Evolutionary conservation across 2,888 invertebrate genomes (phyloP).

Genomic region (Dolichopus griseipennis): DNA sequence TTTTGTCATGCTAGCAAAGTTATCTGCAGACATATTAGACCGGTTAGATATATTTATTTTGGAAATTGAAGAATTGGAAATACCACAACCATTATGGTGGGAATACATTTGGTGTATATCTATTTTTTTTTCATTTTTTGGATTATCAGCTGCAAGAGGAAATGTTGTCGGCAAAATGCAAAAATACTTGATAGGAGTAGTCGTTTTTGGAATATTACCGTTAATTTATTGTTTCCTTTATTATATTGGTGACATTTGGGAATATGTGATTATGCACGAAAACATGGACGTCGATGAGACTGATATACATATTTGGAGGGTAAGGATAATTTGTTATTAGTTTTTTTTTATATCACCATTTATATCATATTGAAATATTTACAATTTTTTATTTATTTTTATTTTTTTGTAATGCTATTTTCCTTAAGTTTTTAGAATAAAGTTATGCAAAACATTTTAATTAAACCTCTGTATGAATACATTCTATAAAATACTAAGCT

Average conservation of each 20-base stretch:
- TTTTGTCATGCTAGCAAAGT: constrained; percentile 81
- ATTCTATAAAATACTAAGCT: too few species aligned
- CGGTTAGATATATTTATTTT: constrained; percentile 87
- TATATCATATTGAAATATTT: constrained; percentile 16
- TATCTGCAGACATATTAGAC: constrained; percentile 85
- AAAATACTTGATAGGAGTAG: constrained; percentile 71
- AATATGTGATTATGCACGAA: constrained; percentile 56
- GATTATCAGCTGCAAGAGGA: constrained; percentile 73
- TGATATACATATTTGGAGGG: constrained; percentile 74
- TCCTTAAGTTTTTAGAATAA: too few species aligned
- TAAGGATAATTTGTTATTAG: constrained; percentile 35
- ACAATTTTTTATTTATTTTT: too few species aligned
- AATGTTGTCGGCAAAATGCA: constrained; percentile 71
- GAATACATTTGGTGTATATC: constrained; percentile 90
- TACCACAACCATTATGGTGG: constrained; percentile 76
- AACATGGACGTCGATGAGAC: constrained; percentile 53
- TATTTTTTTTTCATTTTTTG: constrained; percentile 72
- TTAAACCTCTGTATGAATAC: too few species aligned
- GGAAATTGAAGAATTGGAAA: constrained; percentile 84
- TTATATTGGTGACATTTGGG: constrained; percentile 76
- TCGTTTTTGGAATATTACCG: constrained; percentile 70
- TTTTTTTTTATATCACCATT: constrained; percentile 13
- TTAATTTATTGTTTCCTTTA: constrained; percentile 70
- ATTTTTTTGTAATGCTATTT: too few species aligned
- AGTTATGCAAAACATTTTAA: too few species aligned